Percentiles rank a stretch among this genome's conserved stretches.
These are phyloP conservation scores for Cuculus canorus DNA, from an alignment of 2,797 vertebrate species.

Conservation along the genomic window DNA sequence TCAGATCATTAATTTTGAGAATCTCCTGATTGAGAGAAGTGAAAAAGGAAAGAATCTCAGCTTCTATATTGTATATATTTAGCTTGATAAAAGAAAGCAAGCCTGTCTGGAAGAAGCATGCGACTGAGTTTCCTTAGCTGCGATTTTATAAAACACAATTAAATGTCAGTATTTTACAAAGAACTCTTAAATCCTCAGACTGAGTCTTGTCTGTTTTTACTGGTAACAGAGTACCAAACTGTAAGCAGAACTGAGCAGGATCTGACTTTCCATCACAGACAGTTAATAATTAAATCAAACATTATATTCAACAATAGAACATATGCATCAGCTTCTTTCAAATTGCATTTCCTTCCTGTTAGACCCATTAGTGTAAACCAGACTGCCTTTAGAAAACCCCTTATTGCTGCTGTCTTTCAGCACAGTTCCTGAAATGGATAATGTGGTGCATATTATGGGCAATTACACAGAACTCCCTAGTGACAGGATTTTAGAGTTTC, in stretches of 20 bases:
- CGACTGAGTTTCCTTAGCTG: conserved; percentile 41
- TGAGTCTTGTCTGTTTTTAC: conserved; percentile 70
- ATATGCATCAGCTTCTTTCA: conserved; percentile 94
- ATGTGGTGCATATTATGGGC: conserved; percentile 90
- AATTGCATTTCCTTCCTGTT: conserved; percentile 96
- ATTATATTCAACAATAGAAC: conserved; percentile 91
- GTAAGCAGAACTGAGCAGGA: conserved; percentile 75
- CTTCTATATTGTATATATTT: not conserved
- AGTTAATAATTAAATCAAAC: conserved; percentile 96
- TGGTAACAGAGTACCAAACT: conserved; percentile 72
- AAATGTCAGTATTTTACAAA: conserved; percentile 51
- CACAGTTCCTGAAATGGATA: conserved; percentile 87
- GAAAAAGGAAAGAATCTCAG: not conserved
- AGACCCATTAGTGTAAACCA: conserved; percentile 90
- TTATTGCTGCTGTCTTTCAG: conserved; percentile 88
- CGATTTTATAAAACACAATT: conserved; percentile 54
- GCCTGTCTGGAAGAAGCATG: conserved; percentile 17
- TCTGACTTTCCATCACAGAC: conserved; percentile 88
- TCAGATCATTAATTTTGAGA: not conserved
- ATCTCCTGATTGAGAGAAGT: not conserved
- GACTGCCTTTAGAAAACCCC: conserved; percentile 90
- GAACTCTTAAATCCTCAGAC: conserved; percentile 51
- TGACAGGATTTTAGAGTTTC: conserved; percentile 85
- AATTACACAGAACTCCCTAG: conserved; percentile 89
- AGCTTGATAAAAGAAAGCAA: conserved; percentile 48